These are phyloP conservation scores for Tetramorium alpestre DNA, from an alignment of 1,140 invertebrate genomes.

Conservation along the genomic window DNA sequence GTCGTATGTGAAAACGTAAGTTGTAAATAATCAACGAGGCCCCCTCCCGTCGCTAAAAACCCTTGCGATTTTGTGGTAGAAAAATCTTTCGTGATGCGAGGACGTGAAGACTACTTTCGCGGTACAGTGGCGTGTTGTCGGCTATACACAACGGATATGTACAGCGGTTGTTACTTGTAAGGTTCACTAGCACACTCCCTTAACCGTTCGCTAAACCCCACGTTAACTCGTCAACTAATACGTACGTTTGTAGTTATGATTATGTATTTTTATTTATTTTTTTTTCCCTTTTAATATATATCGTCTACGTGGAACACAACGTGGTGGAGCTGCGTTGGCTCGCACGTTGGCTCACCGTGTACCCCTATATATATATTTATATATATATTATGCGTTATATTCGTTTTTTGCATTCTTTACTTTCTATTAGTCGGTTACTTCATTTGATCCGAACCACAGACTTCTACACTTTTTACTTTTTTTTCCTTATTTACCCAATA, in stretches of 20 bases:
- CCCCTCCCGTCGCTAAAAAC: slow-evolving; percentile 31
- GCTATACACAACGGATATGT: slow-evolving; percentile 74
- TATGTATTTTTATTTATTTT: slow-evolving; percentile 78
- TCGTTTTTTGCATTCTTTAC: slow-evolving; percentile 64
- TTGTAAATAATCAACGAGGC: background rate
- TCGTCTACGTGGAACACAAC: slow-evolving; percentile 83
- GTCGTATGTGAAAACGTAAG: background rate
- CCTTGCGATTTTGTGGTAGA: slow-evolving; percentile 49
- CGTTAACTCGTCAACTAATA: slow-evolving; percentile 73
- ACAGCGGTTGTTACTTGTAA: slow-evolving; percentile 65
- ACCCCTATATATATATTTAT: slow-evolving; percentile 63
- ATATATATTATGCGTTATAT: slow-evolving; percentile 71
- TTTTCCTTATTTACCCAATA: slow-evolving; percentile 64
- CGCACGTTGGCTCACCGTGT: slow-evolving; percentile 81
- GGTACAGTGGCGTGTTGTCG: slow-evolving; percentile 56
- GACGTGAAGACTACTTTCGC: slow-evolving; percentile 62
- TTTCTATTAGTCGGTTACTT: slow-evolving; percentile 74
- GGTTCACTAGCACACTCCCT: slow-evolving; percentile 68
- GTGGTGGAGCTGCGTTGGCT: slow-evolving; percentile 82
- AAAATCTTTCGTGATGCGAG: slow-evolving; percentile 47
- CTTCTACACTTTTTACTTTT: slow-evolving; percentile 63
- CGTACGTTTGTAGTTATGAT: slow-evolving; percentile 81
- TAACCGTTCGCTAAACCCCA: slow-evolving; percentile 65
- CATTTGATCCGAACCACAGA: slow-evolving; percentile 60
- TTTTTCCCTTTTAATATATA: slow-evolving; percentile 74